Percentiles rank a stretch among this genome's conserved stretches.
Evolutionary conservation across 2,113 vertebrate species (phyloP).

Genomic region (Macrotis lagotis): DNA sequence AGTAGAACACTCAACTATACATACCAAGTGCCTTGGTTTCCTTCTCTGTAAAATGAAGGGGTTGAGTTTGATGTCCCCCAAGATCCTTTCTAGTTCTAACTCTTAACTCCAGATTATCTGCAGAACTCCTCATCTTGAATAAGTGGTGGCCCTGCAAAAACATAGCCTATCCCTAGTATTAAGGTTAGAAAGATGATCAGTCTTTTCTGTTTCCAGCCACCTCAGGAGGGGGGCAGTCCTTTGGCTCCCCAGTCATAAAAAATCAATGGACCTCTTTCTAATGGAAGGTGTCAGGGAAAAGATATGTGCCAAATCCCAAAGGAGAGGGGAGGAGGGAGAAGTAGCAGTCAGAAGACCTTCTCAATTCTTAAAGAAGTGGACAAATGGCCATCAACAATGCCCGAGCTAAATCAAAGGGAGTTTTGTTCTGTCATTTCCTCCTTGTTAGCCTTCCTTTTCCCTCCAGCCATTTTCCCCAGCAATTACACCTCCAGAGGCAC

Average conservation of each 20-base stretch:
- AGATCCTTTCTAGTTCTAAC: neutral
- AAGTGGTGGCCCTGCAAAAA: neutral
- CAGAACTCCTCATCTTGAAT: neutral
- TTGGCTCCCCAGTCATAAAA: neutral
- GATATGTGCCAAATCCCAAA: neutral
- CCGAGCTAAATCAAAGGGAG: neutral
- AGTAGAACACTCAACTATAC: neutral
- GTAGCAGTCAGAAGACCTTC: neutral
- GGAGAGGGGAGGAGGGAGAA: neutral
- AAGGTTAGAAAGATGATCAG: neutral
- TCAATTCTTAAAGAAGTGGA: neutral
- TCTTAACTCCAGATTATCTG: neutral
- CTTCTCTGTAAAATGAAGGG: neutral
- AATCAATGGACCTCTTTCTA: neutral
- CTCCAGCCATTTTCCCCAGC: neutral
- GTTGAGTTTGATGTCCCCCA: neutral
- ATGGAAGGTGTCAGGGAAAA: neutral
- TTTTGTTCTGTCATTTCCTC: neutral
- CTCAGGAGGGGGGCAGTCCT: neutral
- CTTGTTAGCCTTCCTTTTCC: neutral
- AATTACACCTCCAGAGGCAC: neutral
- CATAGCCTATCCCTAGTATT: neutral
- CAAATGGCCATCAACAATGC: neutral
- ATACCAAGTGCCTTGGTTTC: neutral
- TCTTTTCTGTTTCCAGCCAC: neutral